Evolutionary conservation across 1,140 invertebrate species (phyloP).

Genomic region (Anoplolepis gracilipes): DNA sequence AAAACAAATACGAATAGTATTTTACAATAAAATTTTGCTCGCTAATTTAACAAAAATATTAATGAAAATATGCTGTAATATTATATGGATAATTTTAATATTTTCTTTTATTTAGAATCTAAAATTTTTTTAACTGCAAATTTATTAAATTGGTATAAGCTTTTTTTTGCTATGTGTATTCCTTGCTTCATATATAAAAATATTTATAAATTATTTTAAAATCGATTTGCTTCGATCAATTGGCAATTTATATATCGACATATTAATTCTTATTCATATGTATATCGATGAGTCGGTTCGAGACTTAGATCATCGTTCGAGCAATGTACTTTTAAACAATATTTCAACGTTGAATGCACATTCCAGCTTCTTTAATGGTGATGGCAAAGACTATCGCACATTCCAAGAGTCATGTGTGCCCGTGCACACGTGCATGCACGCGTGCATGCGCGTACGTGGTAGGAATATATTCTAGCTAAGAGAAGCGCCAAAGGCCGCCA

Average conservation of each 20-base stretch:
- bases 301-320: slow-evolving; percentile 8
- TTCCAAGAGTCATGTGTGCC: slow-evolving; percentile 16
- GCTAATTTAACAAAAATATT: too few species aligned
- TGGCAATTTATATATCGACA: background rate
- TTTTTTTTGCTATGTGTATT: background rate
- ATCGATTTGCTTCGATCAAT: background rate
- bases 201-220: background rate
- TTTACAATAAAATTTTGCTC: too few species aligned
- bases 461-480: slow-evolving; percentile 41
- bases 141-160: background rate
- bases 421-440: slow-evolving; percentile 9
- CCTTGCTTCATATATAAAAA: background rate
- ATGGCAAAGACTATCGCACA: slow-evolving; percentile 40
- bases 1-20: too few species aligned
- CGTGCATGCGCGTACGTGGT: slow-evolving; percentile 7
- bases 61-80: too few species aligned
- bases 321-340: slow-evolving; percentile 16
- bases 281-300: background rate
- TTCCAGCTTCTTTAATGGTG: slow-evolving; percentile 50
- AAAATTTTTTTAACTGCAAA: too few species aligned
- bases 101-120: background rate
- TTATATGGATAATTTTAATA: too few species aligned
- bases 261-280: background rate
- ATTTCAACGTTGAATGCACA: slow-evolving; percentile 21
- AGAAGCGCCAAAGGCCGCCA: background rate